These are phyloP conservation scores for Lochmaea capreae DNA, from an alignment of 2,888 invertebrate genomes.

Conservation along the genomic window DNA sequence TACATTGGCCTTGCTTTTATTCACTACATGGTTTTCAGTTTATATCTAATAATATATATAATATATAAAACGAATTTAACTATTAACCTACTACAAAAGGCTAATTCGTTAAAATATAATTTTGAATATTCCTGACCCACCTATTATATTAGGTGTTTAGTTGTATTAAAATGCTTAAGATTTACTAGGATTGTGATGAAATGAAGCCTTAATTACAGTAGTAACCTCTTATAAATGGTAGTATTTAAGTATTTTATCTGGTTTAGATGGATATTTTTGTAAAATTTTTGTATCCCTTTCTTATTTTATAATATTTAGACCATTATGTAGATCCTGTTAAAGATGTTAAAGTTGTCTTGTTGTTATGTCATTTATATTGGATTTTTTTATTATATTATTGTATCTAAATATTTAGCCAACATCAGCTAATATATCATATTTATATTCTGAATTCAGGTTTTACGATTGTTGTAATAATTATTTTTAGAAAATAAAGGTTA, in stretches of 20 bases:
- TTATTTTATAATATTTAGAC: constrained; percentile 13
- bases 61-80: too few relatives aligned
- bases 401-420: constrained; percentile 9
- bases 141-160: background rate
- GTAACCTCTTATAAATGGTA: constrained; percentile 31
- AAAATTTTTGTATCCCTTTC: constrained; percentile 43
- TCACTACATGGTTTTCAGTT: too few relatives aligned
- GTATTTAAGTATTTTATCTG: constrained; percentile 21
- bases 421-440: background rate
- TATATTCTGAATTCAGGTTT: constrained; percentile 18
- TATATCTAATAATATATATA: too few relatives aligned
- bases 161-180: constrained; percentile 3
- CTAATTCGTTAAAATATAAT: too few relatives aligned
- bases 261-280: constrained; percentile 42
- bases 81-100: too few relatives aligned
- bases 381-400: constrained; percentile 4
- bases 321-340: background rate
- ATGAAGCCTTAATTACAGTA: constrained; percentile 42
- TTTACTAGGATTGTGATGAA: constrained; percentile 40
- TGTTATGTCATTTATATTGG: constrained; percentile 8
- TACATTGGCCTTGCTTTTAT: too few relatives aligned
- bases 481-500: constrained; percentile 5
- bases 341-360: background rate
- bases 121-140: too few relatives aligned
- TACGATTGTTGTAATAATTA: constrained; percentile 25